phyloP scores from a whole-genome alignment of 2,888 invertebrate genomes.

The Pseudolycoriella hygida region DNA sequence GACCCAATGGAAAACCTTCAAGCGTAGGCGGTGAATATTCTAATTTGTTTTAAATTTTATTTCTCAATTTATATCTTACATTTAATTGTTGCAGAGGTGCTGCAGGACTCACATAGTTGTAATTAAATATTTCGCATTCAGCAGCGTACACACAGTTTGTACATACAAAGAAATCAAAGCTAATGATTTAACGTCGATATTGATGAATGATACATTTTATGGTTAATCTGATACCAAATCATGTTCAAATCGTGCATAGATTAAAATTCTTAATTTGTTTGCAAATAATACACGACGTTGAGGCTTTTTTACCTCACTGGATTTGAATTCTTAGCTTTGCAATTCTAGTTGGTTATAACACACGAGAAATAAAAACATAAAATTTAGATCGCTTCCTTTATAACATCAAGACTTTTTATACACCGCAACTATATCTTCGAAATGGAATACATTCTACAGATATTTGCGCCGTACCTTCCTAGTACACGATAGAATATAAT shows the following conservation, averaged over 20 bases:
- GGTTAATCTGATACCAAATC: neutral
- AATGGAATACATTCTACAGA: neutral
- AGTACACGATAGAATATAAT: too few relatives aligned
- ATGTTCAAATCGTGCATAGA: neutral
- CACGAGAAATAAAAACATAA: too few relatives aligned
- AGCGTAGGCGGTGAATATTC: slow-evolving; percentile 2
- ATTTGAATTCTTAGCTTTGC: too few relatives aligned
- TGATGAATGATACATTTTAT: neutral
- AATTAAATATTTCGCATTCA: too few relatives aligned
- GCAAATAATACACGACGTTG: neutral
- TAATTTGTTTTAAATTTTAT: neutral
- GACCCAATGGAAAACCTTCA: slow-evolving; percentile 1
- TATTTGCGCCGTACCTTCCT: too few relatives aligned
- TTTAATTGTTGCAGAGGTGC: too few relatives aligned
- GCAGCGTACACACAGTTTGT: too few relatives aligned
- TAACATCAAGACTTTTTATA: neutral
- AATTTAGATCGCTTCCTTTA: neutral
- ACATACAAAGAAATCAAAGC: too few relatives aligned
- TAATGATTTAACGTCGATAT: too few relatives aligned
- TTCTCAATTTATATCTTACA: too few relatives aligned
- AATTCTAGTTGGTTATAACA: too few relatives aligned
- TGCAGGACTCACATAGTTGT: too few relatives aligned
- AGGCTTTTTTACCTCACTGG: neutral
- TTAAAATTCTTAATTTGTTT: neutral
- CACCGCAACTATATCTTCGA: neutral